Percentiles rank a stretch among this genome's conserved stretches.
Conservation (phyloP, 64 coral and sea anemone genomes). For the Pocillopora verrucosa region DNA sequence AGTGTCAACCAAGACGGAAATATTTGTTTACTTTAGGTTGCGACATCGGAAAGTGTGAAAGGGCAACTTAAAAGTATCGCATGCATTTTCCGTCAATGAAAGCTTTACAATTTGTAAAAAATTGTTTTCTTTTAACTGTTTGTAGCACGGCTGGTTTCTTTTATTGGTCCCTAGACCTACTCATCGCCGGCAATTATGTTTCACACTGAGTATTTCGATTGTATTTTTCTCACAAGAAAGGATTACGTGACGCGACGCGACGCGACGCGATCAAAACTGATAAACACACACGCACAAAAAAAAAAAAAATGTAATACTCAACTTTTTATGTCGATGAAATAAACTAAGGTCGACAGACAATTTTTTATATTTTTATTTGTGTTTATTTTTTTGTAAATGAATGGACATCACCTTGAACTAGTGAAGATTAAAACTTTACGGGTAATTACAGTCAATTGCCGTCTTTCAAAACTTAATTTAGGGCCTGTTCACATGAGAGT, state of each 20-base stretch:
- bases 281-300: neutral
- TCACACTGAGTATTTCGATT: neutral
- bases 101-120: neutral
- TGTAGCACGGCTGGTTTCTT: too few species aligned
- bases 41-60: neutral
- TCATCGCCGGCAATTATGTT: too few species aligned
- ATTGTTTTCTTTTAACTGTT: too few species aligned
- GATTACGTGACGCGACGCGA: neutral
- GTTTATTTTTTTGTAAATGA: too few species aligned
- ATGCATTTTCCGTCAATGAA: neutral
- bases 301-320: neutral
- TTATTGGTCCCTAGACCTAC: too few species aligned
- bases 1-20: neutral
- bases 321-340: neutral
- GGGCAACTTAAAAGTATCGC: neutral
- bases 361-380: neutral
- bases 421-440: too few species aligned
- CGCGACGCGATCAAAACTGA: too few species aligned
- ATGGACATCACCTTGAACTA: neutral
- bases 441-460: too few species aligned
- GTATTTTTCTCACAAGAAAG: neutral
- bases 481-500: slow-evolving; percentile 10
- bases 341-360: neutral
- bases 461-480: neutral
- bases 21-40: neutral